A percentile compares a stretch with the other conserved stretches of the same genome.
These are phyloP conservation scores for Ageneiosus marmoratus DNA, from an alignment of 2,113 vertebrate genomes.

Conservation along the genomic window DNA sequence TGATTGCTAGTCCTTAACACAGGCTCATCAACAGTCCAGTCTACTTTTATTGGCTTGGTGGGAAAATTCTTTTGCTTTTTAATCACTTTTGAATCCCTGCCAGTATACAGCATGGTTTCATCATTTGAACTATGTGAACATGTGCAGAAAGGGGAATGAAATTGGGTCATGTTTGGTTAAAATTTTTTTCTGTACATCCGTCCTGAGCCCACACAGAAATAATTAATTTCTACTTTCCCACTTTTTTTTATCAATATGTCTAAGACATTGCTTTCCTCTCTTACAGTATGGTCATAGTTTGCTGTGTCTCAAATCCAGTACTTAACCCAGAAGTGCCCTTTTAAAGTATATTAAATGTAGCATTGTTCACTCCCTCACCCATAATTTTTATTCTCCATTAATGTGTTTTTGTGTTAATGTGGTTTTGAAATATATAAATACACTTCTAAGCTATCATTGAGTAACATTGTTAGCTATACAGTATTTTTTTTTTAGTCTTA, in stretches of 20 bases:
- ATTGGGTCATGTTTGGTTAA: not conserved
- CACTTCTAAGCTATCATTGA: not conserved
- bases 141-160: not conserved
- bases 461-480: slow-evolving; percentile 7
- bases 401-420: not conserved
- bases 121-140: not conserved
- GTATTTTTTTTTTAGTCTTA: slow-evolving; percentile 21
- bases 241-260: not conserved
- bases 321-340: not conserved
- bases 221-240: slow-evolving; percentile 17
- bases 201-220: not conserved
- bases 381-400: not conserved
- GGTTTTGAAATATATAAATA: not conserved
- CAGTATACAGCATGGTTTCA: not conserved
- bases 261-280: not conserved
- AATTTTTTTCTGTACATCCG: not conserved
- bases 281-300: not conserved
- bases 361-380: not conserved
- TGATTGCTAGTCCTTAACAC: not conserved
- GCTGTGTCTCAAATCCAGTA: not conserved
- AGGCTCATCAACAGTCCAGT: not conserved
- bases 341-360: not conserved
- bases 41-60: not conserved
- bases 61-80: not conserved
- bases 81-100: not conserved